Evolutionary conservation across 92 coral and sea anemone species (phyloP).

Genomic region (Zoanthus sociatus): DNA sequence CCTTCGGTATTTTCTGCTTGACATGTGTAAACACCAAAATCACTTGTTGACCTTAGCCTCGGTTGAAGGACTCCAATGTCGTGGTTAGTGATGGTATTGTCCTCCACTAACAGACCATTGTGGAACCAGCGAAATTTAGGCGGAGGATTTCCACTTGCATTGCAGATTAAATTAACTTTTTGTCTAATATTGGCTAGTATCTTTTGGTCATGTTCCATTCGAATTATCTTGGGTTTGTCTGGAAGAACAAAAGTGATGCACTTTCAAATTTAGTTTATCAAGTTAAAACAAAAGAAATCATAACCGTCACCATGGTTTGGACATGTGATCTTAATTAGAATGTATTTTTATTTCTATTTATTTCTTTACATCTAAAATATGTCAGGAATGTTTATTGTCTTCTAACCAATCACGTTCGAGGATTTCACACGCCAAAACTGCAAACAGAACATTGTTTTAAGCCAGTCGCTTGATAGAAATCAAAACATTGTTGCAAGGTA

Average conservation of each 20-base stretch:
- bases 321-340: background rate
- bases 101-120: background rate
- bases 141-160: conserved; percentile 3
- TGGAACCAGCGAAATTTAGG: background rate
- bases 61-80: background rate
- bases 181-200: background rate
- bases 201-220: background rate
- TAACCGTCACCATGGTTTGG: too few species aligned
- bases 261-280: background rate
- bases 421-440: too few species aligned
- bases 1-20: background rate
- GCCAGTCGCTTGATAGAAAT: too few species aligned
- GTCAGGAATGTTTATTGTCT: too few species aligned
- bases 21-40: conserved; percentile 12
- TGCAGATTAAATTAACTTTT: background rate
- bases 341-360: background rate
- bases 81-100: background rate
- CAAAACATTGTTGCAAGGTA: too few species aligned
- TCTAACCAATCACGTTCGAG: too few species aligned
- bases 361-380: too few species aligned
- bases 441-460: too few species aligned
- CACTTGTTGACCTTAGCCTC: background rate
- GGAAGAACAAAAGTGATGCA: background rate
- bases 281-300: too few species aligned
- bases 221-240: background rate